phyloP scores from a whole-genome alignment of 2,797 vertebrate species.

The Borostomias antarcticus region DNA sequence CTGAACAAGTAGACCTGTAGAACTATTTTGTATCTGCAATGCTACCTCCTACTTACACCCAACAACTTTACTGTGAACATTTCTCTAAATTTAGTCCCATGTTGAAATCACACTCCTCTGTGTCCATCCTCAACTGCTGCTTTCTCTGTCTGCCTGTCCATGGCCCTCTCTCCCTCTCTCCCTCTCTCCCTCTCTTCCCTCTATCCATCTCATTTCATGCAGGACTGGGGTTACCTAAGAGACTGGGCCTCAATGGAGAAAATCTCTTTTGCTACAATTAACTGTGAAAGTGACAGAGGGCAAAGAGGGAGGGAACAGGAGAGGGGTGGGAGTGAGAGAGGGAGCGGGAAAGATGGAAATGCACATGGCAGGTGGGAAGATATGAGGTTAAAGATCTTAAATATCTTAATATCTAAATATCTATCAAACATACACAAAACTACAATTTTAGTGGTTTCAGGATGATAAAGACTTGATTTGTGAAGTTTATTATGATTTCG shows the following conservation, averaged over 20 bases:
- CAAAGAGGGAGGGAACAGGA: constrained; percentile 56
- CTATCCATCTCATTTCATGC: constrained; percentile 84
- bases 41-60: not conserved
- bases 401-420: too few species aligned
- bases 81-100: constrained; percentile 5
- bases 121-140: constrained; percentile 55
- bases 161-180: constrained; percentile 63
- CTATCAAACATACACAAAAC: too few species aligned
- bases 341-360: constrained; percentile 37
- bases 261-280: constrained; percentile 82
- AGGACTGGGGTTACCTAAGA: constrained; percentile 84
- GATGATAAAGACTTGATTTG: not conserved
- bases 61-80: not conserved
- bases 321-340: constrained; percentile 39
- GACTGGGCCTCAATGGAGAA: constrained; percentile 80
- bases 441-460: not conserved
- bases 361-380: constrained; percentile 61
- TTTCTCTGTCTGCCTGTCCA: constrained; percentile 60
- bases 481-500: not conserved
- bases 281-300: constrained; percentile 79
- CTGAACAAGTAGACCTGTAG: constrained; percentile 42
- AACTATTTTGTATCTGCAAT: constrained; percentile 17
- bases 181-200: constrained; percentile 65
- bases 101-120: constrained; percentile 30
- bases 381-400: constrained; percentile 28